Conservation (phyloP, 2,888 invertebrate species). For the Eilema depressum region DNA sequence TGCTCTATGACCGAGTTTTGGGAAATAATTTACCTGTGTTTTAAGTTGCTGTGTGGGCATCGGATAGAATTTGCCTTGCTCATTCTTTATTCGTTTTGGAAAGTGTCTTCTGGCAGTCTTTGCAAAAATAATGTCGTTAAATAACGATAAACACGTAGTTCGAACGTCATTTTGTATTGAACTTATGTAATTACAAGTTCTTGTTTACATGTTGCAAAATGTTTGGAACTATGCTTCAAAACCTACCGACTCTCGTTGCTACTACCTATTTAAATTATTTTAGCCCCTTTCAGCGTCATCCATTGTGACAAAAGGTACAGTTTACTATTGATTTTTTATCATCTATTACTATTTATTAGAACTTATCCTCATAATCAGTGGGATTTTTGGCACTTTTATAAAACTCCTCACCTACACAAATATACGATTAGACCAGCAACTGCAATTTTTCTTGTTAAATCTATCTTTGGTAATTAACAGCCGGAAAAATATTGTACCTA, state of each 20-base stretch:
- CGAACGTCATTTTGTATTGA: too few relatives aligned
- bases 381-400: too few relatives aligned
- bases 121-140: neutral
- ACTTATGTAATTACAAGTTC: neutral
- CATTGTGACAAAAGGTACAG: too few relatives aligned
- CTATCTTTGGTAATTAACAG: neutral
- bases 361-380: too few relatives aligned
- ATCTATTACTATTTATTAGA: too few relatives aligned
- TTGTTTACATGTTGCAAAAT: neutral
- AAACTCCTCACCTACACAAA: too few relatives aligned
- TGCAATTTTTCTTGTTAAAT: neutral
- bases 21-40: constrained; percentile 47
- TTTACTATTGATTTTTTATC: too few relatives aligned
- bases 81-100: constrained; percentile 19
- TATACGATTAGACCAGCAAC: neutral
- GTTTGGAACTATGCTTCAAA: neutral
- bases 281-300: neutral
- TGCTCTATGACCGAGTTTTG: constrained; percentile 43
- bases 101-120: constrained; percentile 41
- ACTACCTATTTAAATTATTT: neutral
- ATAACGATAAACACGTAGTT: neutral
- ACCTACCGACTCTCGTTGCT: neutral
- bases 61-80: constrained; percentile 53
- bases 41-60: constrained; percentile 44
- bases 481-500: neutral